Base-by-base conservation (phyloP, 2,888 invertebrate species). In the Drosophila niveifrons region DNA sequence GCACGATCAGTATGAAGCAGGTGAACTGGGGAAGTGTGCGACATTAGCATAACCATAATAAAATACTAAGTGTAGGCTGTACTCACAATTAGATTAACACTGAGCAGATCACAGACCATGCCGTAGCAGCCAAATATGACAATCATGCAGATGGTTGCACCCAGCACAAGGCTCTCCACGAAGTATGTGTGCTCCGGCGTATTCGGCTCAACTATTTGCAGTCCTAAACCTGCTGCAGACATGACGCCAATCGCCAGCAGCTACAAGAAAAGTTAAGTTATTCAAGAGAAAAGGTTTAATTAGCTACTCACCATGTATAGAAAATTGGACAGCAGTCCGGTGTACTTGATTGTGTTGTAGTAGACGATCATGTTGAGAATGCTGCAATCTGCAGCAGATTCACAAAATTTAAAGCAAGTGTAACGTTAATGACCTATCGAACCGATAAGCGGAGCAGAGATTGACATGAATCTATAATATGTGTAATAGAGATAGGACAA, bases 51-150 rank as follows among this genome's bases (percentile, higher is more conserved):
- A 3, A 8, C 8, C n/a, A 18, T 1, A 13, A 6, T 6, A 8
- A 44, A n/a, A n/a, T n/a, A 43, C 9, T 18, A 6, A 6, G 6
- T 9, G 18, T 9, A 13, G 8, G 10, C 1, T 2, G 3, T 7
- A 77, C 89, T 80, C 66, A 90, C 90, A 29, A 90, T 82, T 9
- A 89, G 62, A 61, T 87, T 90, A 1, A 91, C 85, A 23, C 88
- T 89, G 3, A 91, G 73, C 15, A 88, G 64, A 61, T 90, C 75
- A 53, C 89, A 82, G 43, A 87, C 80, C 15, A 90, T 69, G 1
- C 90, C 90, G 57, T 90, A 91, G 47, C 90, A 90, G 36, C 90
- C 90, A 31, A 91, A 88, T 29, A 90, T 77, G n/a, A 90, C 83
- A 8, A 90, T 88, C 68, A 91, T 78, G 56, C 90, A 90, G 13